phyloP scores from a whole-genome alignment of 2,888 invertebrate species.

The Agonopterix subpropinquella region DNA sequence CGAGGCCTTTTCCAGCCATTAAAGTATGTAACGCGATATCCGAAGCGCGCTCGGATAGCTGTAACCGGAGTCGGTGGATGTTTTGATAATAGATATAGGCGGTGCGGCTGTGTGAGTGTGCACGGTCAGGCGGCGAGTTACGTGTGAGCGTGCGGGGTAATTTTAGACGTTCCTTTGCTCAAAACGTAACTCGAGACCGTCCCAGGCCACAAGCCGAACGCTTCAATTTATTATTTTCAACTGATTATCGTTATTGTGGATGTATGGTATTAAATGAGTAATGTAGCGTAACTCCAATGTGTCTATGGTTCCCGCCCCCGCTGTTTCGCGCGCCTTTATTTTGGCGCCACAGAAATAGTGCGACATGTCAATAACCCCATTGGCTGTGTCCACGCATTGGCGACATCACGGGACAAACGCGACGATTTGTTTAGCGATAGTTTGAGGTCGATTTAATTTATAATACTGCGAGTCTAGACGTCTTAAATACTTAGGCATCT shows the following conservation, averaged over 20 bases:
- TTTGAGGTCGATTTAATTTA: constrained; percentile 70
- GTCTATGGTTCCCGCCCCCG: constrained; percentile 34
- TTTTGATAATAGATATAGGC: constrained; percentile 76
- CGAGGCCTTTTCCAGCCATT: constrained; percentile 76
- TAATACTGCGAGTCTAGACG: constrained; percentile 33
- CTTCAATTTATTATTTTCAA: constrained; percentile 72
- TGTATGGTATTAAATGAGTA: constrained; percentile 19
- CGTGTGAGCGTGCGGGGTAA: constrained; percentile 69
- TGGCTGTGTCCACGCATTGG: constrained; percentile 56
- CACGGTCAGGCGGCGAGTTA: constrained; percentile 36
- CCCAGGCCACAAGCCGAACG: constrained; percentile 71
- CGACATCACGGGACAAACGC: constrained; percentile 63
- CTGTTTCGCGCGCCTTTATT: constrained; percentile 62
- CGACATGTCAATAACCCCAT: constrained; percentile 72
- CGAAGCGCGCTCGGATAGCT: constrained; percentile 74
- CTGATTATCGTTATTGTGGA: constrained; percentile 56
- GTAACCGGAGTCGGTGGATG: constrained; percentile 73
- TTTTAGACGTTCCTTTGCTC: constrained; percentile 76
- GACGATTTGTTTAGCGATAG: constrained; percentile 44
- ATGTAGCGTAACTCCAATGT: constrained; percentile 18
- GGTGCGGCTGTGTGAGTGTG: constrained; percentile 51
- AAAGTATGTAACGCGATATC: constrained; percentile 74
- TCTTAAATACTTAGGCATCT: constrained; percentile 42
- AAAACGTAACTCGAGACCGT: constrained; percentile 72
- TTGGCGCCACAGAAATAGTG: constrained; percentile 71